Percentiles rank a stretch among this genome's conserved stretches.
Evolutionary conservation across 2,113 vertebrate species (phyloP).

Genomic region (Neodontobutis hainanensis): DNA sequence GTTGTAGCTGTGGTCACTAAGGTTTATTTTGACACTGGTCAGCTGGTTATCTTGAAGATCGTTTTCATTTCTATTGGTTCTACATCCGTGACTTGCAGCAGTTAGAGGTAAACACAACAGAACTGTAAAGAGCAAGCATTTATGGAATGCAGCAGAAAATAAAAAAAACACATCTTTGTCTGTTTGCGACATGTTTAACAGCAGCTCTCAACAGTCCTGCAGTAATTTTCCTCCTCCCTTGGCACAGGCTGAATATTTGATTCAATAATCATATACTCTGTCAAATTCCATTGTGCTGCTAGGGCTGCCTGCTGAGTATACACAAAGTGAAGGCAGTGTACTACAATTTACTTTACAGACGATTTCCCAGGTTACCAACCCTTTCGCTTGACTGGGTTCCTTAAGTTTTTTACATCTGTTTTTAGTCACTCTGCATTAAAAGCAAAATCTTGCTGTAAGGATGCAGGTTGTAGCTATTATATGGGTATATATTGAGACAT

Average conservation of each 20-base stretch:
- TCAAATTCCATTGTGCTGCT: background rate
- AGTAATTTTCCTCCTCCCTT: conserved; percentile 1
- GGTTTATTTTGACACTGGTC: conserved; percentile 16
- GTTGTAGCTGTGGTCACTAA: conserved; percentile 10
- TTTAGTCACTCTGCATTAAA: background rate
- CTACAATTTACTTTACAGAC: background rate
- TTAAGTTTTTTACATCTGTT: background rate
- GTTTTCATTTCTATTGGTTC: conserved; percentile 16
- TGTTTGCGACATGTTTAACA: conserved; percentile 11
- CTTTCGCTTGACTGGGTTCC: background rate
- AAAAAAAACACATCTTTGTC: conserved; percentile 8
- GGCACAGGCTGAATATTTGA: background rate
- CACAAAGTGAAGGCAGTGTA: background rate
- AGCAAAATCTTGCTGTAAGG: background rate
- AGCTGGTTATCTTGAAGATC: conserved; percentile 4
- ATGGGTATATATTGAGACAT: too few species aligned
- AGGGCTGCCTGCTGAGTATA: background rate
- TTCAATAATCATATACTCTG: background rate
- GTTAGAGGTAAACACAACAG: background rate
- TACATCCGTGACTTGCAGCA: conserved; percentile 5
- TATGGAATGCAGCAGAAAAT: conserved; percentile 45
- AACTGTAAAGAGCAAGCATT: conserved; percentile 18
- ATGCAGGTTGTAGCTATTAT: too few species aligned
- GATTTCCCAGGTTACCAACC: conserved; percentile 4
- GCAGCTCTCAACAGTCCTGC: conserved; percentile 14